Conservation (phyloP, 2,888 invertebrate species). For the Bhutanitis thaidina region DNA sequence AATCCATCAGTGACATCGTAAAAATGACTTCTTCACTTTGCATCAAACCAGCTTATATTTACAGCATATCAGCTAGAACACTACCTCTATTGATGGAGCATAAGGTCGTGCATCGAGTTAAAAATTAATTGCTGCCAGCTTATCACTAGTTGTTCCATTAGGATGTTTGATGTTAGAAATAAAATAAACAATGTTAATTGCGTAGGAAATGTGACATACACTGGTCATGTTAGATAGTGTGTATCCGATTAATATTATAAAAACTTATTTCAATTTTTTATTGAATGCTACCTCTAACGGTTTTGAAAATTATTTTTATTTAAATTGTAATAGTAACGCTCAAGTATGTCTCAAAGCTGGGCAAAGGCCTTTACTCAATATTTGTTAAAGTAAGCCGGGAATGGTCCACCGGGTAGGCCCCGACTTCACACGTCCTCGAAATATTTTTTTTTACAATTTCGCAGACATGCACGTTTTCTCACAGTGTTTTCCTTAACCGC, state of each 20-base stretch:
- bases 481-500: too few species aligned
- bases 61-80: background rate
- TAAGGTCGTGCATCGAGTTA: background rate
- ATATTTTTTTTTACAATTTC: too few species aligned
- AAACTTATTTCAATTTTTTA: too few species aligned
- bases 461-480: too few species aligned
- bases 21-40: slow-evolving; percentile 71
- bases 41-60: slow-evolving; percentile 16
- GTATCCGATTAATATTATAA: background rate
- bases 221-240: background rate
- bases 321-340: too few species aligned
- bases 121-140: background rate
- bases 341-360: too few species aligned
- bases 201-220: background rate
- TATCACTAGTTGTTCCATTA: background rate
- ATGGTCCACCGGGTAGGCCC: too few species aligned
- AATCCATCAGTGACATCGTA: slow-evolving; percentile 68
- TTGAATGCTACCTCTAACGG: too few species aligned
- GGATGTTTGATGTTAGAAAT: slow-evolving; percentile 42
- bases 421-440: too few species aligned
- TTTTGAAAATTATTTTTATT: too few species aligned
- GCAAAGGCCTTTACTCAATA: too few species aligned
- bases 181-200: slow-evolving; percentile 40
- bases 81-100: background rate
- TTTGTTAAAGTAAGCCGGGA: too few species aligned